Conservation (phyloP, 2,888 invertebrate species). For the Pomacea canaliculata region DNA sequence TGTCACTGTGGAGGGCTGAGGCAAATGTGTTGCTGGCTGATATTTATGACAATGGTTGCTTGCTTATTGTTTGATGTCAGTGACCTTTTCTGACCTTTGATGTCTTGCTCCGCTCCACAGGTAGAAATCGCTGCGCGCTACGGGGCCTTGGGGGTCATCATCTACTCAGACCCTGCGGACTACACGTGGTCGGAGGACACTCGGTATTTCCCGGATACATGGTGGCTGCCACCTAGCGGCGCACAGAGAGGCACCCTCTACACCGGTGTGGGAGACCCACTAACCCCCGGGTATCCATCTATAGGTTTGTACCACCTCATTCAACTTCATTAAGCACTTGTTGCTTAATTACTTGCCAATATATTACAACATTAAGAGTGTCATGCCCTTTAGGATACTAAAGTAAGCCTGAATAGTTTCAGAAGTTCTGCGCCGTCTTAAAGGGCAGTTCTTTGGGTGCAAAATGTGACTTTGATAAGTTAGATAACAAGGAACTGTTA, state of each 20-base stretch:
- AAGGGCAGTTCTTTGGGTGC: too few species aligned
- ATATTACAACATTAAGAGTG: too few species aligned
- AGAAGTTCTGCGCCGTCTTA: too few species aligned
- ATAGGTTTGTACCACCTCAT: slow-evolving; percentile 57
- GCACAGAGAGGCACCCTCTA: slow-evolving; percentile 71
- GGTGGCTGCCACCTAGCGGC: slow-evolving; percentile 72
- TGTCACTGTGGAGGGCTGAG: too few species aligned
- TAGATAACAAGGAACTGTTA: too few species aligned
- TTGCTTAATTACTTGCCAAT: too few species aligned
- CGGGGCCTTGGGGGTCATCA: slow-evolving; percentile 69
- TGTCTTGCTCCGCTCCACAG: slow-evolving; percentile 40
- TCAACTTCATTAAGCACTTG: too few species aligned
- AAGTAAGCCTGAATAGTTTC: too few species aligned
- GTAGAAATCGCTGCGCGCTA: slow-evolving; percentile 59
- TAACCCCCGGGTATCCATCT: slow-evolving; percentile 73
- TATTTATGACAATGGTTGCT: not conserved
- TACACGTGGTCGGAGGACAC: slow-evolving; percentile 60
- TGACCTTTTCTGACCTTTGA: not conserved
- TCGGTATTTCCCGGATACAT: slow-evolving; percentile 68
- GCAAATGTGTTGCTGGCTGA: too few species aligned
- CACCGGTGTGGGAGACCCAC: slow-evolving; percentile 70
- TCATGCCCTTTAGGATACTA: too few species aligned
- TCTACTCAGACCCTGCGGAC: slow-evolving; percentile 70
- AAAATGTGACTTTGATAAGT: too few species aligned
- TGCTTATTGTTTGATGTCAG: not conserved